Base-by-base conservation (phyloP, 35 echinoderm and acorn worm genomes). In the Ophioderma brevispina region DNA sequence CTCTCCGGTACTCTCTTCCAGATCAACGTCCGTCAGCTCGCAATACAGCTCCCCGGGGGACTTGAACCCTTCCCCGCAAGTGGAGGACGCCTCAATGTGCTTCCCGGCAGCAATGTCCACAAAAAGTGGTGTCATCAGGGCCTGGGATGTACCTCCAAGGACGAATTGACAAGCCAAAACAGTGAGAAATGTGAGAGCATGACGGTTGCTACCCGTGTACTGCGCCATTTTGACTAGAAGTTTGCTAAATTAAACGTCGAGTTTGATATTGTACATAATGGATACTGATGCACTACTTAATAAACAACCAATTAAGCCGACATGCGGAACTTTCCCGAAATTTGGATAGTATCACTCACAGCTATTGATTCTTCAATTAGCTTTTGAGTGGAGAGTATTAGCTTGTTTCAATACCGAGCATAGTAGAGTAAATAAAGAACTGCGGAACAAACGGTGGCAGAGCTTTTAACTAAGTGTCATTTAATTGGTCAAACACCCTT, bases 51-150 rank as follows among this genome's bases (percentile, higher is more conserved):
- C 86, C 21, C 28, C 84, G 6, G 52, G 31, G n/a, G n/a, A 25
- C 40, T 42, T 33, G 35, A 70, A 25, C 23, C 59, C 59, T 30
- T 87, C 86, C 32, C 86, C 86, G 39, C 86, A 87, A 36, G 86
- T 87, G 15, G 86, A 77, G 18, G 86, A 78, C 14, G 75, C 75
- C 13, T 36, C 38, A 36, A 87, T 87, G n/a, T 77, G 59, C 40
- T 77, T 87, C 25, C 86, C 86, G 5, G 35, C 38, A 2, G 86
- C 86, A 39, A 87, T 87, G 75, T 87, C 77, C 59, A 70, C n/a
- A 31, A 87, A 78, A 40, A 40, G 77, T 2, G 86, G 86, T 23
- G 86, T 36, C 18, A 38, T 32, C 19, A 87, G 34, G 2, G 38
- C 37, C 39, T 84, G 39, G 23, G 31, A 33, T 3, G 37, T 25